Evolutionary conservation across 1,140 invertebrate species (phyloP), one percentile per base, ranked within the genome.

Genomic region (Drosophila lacteicornis): DNA sequence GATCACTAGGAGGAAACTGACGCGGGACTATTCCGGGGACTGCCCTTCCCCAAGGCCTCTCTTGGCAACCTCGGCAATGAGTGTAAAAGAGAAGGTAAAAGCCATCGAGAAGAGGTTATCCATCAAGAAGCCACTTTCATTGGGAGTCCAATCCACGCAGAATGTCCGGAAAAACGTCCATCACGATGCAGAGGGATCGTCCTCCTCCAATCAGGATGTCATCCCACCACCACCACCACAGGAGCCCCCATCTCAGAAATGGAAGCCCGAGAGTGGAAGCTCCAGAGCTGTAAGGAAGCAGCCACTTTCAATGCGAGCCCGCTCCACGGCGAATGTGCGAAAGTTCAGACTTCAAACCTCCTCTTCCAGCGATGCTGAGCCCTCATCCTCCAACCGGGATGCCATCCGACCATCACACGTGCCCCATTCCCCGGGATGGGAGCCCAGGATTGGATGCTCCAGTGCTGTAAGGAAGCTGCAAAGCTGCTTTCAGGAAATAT

Each of bases 401-500:
- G 30, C 2, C 30, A 33, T 33, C 30, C 30, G 30, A 33, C n/a
- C 42, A 17, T 8, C 7, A 15, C 15, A 8, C 12, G 2, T 30
- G 49, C 5, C n/a, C 5, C 1, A 13, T 15, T 19, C 17, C 0
- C 9, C 42, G 1, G 2, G 6, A 30, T 17, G 40, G 27, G 42
- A n/a, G 8, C 33, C 53, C 1, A 4, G 7, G 9, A 6, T 11
- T 25, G 11, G 33, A n/a, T 47, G 11, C 30, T 8, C 49, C 2
- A 42, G 60, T 42, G 27, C 40, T 42, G 56, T 77, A 19, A 11
- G 27, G 3, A 55, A 42, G 9, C 7, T 78, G 8, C 55, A 42
- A n/a, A 15, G 38, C n/a, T 61, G 56, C n/a, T 78, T 69, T 4
- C 42, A 69, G 25, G 30, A 78, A 56, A 56, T 78, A 42, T 43